Conservation (phyloP, 2,113 vertebrate species). For the Azemiops feae region DNA sequence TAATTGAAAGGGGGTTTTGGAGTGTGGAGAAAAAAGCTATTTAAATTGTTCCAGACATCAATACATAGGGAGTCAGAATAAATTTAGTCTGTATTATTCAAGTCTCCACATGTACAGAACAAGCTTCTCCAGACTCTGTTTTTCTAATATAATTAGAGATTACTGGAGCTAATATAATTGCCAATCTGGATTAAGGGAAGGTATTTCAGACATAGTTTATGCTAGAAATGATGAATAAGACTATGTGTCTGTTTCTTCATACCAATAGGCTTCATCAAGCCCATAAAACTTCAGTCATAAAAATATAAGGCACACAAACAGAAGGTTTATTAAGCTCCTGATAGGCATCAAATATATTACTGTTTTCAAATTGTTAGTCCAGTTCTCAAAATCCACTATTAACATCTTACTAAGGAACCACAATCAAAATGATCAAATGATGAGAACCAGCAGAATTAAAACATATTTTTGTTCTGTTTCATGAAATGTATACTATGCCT, state of each 20-base stretch:
- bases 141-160: not conserved
- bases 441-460: not conserved
- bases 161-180: not conserved
- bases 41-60: not conserved
- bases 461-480: not conserved
- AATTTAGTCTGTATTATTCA: accelerated
- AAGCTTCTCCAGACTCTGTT: accelerated
- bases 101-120: accelerated
- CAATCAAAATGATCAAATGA: not conserved
- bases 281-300: not conserved
- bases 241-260: not conserved
- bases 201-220: not conserved
- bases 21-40: not conserved
- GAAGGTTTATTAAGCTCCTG: not conserved
- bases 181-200: not conserved
- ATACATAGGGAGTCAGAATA: not conserved
- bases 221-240: not conserved
- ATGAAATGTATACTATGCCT: not conserved
- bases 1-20: not conserved
- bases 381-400: not conserved
- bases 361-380: not conserved
- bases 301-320: not conserved
- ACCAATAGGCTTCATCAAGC: not conserved
- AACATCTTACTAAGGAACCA: not conserved
- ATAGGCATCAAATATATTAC: not conserved